Conservation (phyloP, 2,888 invertebrate genomes). For the Agapetus fuscipes region DNA sequence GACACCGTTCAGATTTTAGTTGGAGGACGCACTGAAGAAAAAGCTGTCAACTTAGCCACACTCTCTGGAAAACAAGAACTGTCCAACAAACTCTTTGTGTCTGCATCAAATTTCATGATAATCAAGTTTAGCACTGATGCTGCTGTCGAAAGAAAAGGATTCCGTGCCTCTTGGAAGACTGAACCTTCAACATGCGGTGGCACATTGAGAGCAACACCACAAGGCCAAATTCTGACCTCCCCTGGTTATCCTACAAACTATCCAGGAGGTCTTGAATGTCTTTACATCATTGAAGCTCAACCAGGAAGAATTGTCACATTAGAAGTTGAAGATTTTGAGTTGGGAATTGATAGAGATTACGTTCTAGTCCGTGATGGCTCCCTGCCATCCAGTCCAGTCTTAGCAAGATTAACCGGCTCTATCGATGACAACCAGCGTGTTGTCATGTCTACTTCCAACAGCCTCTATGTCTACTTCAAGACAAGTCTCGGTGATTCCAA, state of each 20-base stretch:
- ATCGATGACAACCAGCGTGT: constrained; percentile 67
- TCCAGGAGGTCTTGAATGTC: constrained; percentile 92
- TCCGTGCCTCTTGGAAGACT: constrained; percentile 89
- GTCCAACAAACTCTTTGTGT: constrained; percentile 75
- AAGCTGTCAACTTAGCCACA: constrained; percentile 83
- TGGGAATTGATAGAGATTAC: constrained; percentile 75
- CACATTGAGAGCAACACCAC: constrained; percentile 73
- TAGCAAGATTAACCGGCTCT: constrained; percentile 75
- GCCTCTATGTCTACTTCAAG: constrained; percentile 85
- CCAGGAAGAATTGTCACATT: constrained; percentile 86
- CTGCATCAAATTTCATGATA: constrained; percentile 96
- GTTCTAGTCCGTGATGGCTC: constrained; percentile 87
- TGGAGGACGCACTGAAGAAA: constrained; percentile 90
- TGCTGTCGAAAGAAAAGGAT: constrained; percentile 87
- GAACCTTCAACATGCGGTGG: constrained; percentile 92
- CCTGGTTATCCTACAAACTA: constrained; percentile 90
- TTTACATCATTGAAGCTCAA: constrained; percentile 86
- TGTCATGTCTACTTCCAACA: constrained; percentile 83
- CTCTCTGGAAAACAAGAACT: constrained; percentile 87
- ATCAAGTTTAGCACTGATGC: constrained; percentile 94
- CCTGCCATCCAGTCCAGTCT: constrained; percentile 72
- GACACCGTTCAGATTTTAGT: constrained; percentile 94
- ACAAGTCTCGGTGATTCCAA: constrained; percentile 83
- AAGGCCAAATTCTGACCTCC: constrained; percentile 80
- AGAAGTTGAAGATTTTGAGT: constrained; percentile 79